These are phyloP conservation scores for Conopomorpha cramerella DNA, from an alignment of 1,140 invertebrate species.

Conservation along the genomic window DNA sequence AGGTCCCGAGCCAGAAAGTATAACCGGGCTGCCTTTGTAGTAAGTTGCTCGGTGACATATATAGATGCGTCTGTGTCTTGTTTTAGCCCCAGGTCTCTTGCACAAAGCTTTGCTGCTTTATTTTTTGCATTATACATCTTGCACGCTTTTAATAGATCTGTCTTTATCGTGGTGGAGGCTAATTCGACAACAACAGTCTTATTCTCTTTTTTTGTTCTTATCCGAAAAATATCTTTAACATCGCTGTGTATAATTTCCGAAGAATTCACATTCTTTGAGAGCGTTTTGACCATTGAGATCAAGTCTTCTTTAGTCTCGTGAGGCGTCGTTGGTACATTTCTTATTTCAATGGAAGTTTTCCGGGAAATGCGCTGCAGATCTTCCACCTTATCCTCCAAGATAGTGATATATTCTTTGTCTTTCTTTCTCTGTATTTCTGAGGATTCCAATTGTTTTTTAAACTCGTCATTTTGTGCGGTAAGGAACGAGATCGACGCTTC, in stretches of 20 bases:
- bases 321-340: constrained; percentile 1
- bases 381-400: neutral
- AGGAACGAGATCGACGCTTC: neutral
- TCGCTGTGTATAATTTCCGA: neutral
- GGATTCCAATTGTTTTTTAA: neutral
- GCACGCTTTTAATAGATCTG: neutral
- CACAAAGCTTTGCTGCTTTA: neutral
- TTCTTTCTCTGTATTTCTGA: neutral
- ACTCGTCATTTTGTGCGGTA: neutral
- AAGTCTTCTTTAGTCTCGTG: neutral
- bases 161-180: neutral
- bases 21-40: neutral
- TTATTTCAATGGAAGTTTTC: constrained; percentile 3
- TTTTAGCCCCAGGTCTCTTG: neutral
- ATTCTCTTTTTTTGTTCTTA: neutral
- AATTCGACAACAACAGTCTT: neutral
- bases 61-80: neutral
- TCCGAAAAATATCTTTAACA: neutral
- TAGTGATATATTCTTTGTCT: neutral
- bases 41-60: neutral
- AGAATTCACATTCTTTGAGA: neutral
- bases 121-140: neutral
- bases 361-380: constrained; percentile 1
- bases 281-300: neutral
- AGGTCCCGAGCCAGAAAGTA: neutral